A percentile compares a stretch with the other conserved stretches of the same genome.
Conservation (phyloP, 1,140 invertebrate species). For the Heterodera schachtii region DNA sequence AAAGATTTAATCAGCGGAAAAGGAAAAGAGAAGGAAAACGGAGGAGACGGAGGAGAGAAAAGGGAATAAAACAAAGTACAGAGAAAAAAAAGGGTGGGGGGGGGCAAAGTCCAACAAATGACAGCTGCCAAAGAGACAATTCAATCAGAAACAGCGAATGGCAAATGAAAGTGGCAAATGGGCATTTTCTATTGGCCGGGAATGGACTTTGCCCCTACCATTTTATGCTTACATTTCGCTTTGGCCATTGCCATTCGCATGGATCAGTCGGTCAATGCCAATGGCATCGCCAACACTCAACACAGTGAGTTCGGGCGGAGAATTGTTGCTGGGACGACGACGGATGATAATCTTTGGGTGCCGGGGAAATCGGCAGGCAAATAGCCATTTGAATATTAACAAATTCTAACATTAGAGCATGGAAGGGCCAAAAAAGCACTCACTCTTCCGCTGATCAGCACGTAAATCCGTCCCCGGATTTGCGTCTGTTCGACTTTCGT, state of each 20-base stretch:
- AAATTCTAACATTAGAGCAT: neutral
- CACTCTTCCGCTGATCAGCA: conserved; percentile 39
- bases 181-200: too few species aligned
- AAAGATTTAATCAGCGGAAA: too few species aligned
- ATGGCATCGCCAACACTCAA: conserved; percentile 29
- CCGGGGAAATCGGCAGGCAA: neutral
- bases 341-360: conserved; percentile 30
- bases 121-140: neutral
- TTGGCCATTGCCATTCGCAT: neutral
- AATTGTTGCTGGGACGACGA: conserved; percentile 29
- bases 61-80: neutral
- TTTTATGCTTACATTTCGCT: neutral
- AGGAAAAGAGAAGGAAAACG: too few species aligned
- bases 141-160: too few species aligned
- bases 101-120: neutral
- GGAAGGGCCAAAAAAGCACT: neutral
- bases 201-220: neutral
- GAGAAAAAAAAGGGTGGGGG: neutral
- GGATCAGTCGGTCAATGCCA: neutral
- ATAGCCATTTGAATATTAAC: neutral
- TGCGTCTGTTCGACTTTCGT: conserved; percentile 42
- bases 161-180: too few species aligned
- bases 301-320: conserved; percentile 19
- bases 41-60: too few species aligned
- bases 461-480: conserved; percentile 40